Base-by-base conservation (phyloP, 1,140 invertebrate genomes). In the Leptopilina clavipes region DNA sequence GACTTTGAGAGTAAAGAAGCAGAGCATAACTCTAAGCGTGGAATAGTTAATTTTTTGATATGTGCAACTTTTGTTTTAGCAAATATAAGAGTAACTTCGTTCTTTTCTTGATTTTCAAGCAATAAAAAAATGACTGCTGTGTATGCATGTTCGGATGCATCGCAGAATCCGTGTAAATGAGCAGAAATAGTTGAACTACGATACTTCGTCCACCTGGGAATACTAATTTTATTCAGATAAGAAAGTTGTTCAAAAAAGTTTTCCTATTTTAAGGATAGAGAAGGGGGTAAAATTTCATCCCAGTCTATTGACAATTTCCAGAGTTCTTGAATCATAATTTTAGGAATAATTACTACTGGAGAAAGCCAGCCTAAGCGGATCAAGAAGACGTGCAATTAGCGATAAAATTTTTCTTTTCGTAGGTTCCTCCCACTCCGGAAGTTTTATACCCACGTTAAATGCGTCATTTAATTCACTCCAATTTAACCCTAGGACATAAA, bases 21-120 rank as follows among this genome's bases (percentile, higher is more conserved):
- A 22, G 54, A 19, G 12, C 54, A 12, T 59, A 59, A 22, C 12
- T 59, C 19, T 19, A 22, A 22, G 8, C 71, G 82, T 44, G 1
- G 81, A 86, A 74, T 84, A 87, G 1, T 89, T 73, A 72, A 89
- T 88, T 11, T 89, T 74, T 70, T 81, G 71, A 83, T 73, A 7
- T 83, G 86, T 37, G 19, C 56, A 19, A 22, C 19, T 22, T 65
- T 65, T 37, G 25, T 65, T 48, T 48, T 48, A 48, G 11, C 82
- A 81, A 8, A 89, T 87, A 40, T 79, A 77, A 8, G 87, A 84
- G 72, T 87, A 86, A 9, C 83, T 74, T 9, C 78, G 19, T 8
- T 37, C 7, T 31, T 8, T 5, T 10, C n/a, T 59, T 18, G 9
- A 40, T 14, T n/a, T n/a, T n/a, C n/a, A n/a, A n/a, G n/a, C n/a